Conservation (phyloP, 2,888 invertebrate genomes). For the Drosophila greeni region DNA sequence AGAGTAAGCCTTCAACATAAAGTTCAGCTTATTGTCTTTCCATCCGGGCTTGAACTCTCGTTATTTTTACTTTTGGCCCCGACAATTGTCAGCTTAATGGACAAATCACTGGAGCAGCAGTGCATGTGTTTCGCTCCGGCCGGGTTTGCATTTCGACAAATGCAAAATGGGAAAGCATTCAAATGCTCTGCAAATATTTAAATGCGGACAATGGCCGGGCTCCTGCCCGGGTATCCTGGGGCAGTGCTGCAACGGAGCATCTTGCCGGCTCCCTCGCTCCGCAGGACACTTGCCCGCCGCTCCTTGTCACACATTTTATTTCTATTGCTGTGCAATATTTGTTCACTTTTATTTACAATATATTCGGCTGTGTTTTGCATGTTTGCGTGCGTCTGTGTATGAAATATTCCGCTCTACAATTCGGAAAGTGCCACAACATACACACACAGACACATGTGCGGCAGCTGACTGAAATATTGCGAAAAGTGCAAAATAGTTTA, state of each 20-base stretch:
- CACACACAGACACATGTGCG: conserved; percentile 13
- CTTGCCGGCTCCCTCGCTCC: conserved; percentile 13
- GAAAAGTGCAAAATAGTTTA: conserved; percentile 72
- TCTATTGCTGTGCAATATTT: conserved; percentile 51
- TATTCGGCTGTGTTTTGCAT: conserved; percentile 50
- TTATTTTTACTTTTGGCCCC: conserved; percentile 6
- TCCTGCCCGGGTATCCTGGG: conserved; percentile 30
- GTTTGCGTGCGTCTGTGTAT: conserved; percentile 34
- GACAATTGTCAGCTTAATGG: conserved; percentile 53
- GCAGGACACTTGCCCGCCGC: conserved; percentile 5
- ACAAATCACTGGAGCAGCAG: conserved; percentile 46
- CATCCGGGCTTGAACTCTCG: neutral
- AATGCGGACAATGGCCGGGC: conserved; percentile 63
- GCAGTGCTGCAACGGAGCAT: conserved; percentile 47
- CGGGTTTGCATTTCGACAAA: conserved; percentile 53
- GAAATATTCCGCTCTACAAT: conserved; percentile 57
- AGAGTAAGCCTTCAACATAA: neutral
- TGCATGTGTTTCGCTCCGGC: conserved; percentile 38
- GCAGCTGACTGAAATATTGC: conserved; percentile 67
- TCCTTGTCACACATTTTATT: conserved; percentile 20
- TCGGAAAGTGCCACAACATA: conserved; percentile 65
- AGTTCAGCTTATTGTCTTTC: neutral
- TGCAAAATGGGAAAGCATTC: conserved; percentile 64
- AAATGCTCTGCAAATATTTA: conserved; percentile 71
- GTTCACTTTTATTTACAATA: conserved; percentile 65